Conservation (phyloP, 2,113 vertebrate species). For the Brachionichthys hirsutus region DNA sequence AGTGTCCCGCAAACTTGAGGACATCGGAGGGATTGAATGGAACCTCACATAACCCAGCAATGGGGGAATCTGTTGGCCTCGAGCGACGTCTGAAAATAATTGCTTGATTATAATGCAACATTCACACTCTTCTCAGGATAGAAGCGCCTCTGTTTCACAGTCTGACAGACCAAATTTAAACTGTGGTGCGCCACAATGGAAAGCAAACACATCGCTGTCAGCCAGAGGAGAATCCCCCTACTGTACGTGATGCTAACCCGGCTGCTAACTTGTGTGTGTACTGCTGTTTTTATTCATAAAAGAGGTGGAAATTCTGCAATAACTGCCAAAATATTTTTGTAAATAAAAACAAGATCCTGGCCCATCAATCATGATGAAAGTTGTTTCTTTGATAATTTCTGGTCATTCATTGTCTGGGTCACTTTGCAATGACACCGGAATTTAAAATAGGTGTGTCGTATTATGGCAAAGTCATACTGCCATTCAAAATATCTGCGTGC, state of each 20-base stretch:
- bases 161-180: constrained; percentile 59
- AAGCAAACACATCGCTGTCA: constrained; percentile 51
- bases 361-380: no score
- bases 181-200: constrained; percentile 59
- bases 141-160: constrained; percentile 52
- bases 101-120: constrained; percentile 25
- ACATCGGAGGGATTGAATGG: constrained; percentile 12
- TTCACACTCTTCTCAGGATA: constrained; percentile 47
- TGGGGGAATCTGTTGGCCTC: constrained; percentile 57
- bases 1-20: neutral
- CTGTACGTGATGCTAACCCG: constrained; percentile 12
- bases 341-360: no score
- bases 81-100: constrained; percentile 49
- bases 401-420: no score
- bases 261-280: constrained; percentile 10
- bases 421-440: no score
- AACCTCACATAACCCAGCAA: constrained; percentile 38
- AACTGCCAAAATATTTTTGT: neutral
- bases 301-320: neutral
- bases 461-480: no score
- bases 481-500: no score
- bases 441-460: no score
- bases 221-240: constrained; percentile 52
- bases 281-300: constrained; percentile 3
- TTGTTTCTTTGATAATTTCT: no score